Conservation (phyloP, 2,113 vertebrate species). For the Lasiurus borealis region DNA sequence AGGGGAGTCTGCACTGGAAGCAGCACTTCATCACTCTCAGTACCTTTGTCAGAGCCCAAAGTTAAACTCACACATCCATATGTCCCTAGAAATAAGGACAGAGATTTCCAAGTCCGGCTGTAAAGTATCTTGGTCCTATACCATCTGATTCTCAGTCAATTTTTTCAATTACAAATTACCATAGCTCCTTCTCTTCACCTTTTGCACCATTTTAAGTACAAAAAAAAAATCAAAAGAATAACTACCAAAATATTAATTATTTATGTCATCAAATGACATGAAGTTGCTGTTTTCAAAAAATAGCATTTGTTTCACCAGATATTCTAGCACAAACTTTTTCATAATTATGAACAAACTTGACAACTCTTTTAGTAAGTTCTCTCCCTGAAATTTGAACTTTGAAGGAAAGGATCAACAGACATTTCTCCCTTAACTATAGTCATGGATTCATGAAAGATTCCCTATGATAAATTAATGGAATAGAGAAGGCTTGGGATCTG, state of each 20-base stretch:
- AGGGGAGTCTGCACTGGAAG: not conserved
- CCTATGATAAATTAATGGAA: not conserved
- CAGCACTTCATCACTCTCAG: not conserved
- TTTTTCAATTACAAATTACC: not conserved
- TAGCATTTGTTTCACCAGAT: not conserved
- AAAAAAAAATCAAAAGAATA: not conserved
- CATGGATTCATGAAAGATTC: not conserved
- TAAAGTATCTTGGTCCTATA: not conserved
- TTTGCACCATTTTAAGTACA: not conserved
- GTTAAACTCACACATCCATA: not conserved
- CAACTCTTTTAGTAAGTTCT: not conserved
- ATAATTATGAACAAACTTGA: not conserved
- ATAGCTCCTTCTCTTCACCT: not conserved
- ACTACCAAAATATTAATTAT: not conserved
- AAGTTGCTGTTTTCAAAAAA: not conserved
- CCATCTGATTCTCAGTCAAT: not conserved
- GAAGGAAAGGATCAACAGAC: not conserved
- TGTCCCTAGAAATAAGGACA: not conserved
- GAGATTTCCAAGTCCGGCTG: not conserved
- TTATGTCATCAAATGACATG: not conserved
- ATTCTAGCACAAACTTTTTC: not conserved
- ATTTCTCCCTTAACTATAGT: not conserved
- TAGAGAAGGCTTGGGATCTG: not conserved
- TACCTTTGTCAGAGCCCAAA: not conserved
- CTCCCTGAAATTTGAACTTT: slow-evolving; percentile 3